Evolutionary conservation across 2,113 vertebrate species (phyloP).

Genomic region (Archocentrus centrarchus): DNA sequence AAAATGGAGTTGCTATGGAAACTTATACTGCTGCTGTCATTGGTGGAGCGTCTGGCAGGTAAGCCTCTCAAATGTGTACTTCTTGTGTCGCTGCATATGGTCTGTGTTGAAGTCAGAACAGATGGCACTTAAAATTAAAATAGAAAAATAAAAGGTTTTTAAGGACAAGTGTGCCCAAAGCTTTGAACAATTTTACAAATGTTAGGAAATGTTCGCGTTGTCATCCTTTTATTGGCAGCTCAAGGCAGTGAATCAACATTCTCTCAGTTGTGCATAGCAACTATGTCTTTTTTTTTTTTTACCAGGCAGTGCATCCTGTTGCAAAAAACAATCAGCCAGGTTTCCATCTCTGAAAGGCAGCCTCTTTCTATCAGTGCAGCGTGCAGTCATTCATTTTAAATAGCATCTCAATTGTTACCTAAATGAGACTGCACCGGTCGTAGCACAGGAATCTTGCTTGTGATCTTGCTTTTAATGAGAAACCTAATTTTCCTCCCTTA

Average conservation of each 20-base stretch:
- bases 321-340: constrained; percentile 29
- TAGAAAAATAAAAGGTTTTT: constrained; percentile 20
- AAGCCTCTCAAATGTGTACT: constrained; percentile 68
- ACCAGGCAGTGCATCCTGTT: neutral
- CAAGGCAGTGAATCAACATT: constrained; percentile 32
- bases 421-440: constrained; percentile 60
- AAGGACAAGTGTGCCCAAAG: neutral
- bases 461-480: constrained; percentile 80
- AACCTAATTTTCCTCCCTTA: constrained; percentile 71
- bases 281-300: neutral
- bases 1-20: constrained; percentile 98
- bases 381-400: constrained; percentile 65
- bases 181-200: constrained; percentile 31
- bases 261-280: constrained; percentile 15
- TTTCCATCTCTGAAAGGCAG: constrained; percentile 37
- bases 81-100: constrained; percentile 19
- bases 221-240: constrained; percentile 41
- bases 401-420: constrained; percentile 62
- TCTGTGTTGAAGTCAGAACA: constrained; percentile 35
- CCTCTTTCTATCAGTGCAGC: constrained; percentile 31
- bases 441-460: constrained; percentile 59
- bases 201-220: constrained; percentile 10
- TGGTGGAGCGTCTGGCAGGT: constrained; percentile 91
- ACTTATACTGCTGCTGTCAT: constrained; percentile 89
- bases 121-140: constrained; percentile 22